Evolutionary conservation across 2,113 vertebrate species (phyloP).

Genomic region (Peromyscus maniculatus): DNA sequence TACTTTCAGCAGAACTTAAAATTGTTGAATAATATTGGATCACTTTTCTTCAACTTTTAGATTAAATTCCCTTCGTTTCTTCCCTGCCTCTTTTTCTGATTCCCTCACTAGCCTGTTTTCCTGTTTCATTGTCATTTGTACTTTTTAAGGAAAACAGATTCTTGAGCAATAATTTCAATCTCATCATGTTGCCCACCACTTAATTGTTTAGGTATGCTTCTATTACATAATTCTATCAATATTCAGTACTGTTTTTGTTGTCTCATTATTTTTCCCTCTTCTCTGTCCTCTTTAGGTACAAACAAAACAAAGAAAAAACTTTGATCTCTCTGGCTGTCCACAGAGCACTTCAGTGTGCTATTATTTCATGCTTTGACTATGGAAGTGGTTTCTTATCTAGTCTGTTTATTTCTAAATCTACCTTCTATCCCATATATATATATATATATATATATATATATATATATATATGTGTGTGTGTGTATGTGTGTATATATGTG

Average conservation of each 20-base stretch:
- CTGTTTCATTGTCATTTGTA: slow-evolving; percentile 17
- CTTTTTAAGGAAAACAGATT: background rate
- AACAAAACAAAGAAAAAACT: background rate
- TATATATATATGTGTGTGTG: too few relatives aligned
- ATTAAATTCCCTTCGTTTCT: slow-evolving; percentile 5
- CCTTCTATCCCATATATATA: background rate
- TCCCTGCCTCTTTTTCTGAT: background rate
- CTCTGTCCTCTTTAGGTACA: background rate
- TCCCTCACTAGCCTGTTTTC: slow-evolving; percentile 13
- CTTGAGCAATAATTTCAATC: slow-evolving; percentile 29
- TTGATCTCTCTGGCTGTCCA: background rate
- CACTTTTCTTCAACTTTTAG: background rate
- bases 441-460: too few relatives aligned
- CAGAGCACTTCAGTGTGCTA: background rate
- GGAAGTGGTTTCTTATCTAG: slow-evolving; percentile 6
- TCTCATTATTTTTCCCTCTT: slow-evolving; percentile 37
- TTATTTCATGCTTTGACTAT: background rate
- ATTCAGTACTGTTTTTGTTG: background rate
- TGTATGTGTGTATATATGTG: too few relatives aligned
- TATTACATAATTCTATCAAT: background rate
- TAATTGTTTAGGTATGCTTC: background rate
- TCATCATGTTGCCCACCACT: background rate
- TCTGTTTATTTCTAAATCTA: background rate
- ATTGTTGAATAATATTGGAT: background rate
- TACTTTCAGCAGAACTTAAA: slow-evolving; percentile 36